Evolutionary conservation across 2,797 vertebrate genomes (phyloP).

Genomic region (Balearica regulorum): DNA sequence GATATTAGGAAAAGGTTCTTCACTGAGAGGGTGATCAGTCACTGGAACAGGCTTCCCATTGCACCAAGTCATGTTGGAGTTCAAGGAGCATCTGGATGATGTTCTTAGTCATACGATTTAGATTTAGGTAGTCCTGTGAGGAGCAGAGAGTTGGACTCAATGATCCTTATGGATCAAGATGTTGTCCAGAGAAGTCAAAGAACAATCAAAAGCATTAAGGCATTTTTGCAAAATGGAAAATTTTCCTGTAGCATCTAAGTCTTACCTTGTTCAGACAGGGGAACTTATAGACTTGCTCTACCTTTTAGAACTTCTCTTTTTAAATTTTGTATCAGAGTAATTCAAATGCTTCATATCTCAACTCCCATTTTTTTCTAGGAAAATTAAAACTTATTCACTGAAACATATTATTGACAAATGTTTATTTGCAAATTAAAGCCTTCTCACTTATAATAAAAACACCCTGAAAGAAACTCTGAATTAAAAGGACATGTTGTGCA

Average conservation of each 20-base stretch:
- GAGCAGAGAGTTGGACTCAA: background rate
- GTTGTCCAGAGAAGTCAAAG: background rate
- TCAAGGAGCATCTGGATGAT: background rate
- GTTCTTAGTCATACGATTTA: background rate
- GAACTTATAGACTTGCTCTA: background rate
- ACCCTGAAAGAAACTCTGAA: background rate
- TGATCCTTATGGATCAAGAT: background rate
- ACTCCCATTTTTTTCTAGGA: background rate
- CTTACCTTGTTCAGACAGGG: background rate
- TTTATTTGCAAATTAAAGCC: background rate
- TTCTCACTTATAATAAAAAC: background rate
- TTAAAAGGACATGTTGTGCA: background rate
- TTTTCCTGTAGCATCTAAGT: background rate
- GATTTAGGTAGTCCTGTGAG: background rate
- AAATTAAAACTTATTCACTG: background rate
- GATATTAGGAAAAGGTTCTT: background rate
- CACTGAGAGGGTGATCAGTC: background rate
- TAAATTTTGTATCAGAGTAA: background rate
- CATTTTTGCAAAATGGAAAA: background rate
- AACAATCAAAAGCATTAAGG: background rate
- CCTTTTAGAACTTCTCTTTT: background rate
- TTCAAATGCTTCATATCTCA: background rate
- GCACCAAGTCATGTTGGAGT: background rate
- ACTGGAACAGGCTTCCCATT: background rate
- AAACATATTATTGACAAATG: background rate